Base-by-base conservation (phyloP, 2,797 vertebrate species). In the Acanthis flammea region DNA sequence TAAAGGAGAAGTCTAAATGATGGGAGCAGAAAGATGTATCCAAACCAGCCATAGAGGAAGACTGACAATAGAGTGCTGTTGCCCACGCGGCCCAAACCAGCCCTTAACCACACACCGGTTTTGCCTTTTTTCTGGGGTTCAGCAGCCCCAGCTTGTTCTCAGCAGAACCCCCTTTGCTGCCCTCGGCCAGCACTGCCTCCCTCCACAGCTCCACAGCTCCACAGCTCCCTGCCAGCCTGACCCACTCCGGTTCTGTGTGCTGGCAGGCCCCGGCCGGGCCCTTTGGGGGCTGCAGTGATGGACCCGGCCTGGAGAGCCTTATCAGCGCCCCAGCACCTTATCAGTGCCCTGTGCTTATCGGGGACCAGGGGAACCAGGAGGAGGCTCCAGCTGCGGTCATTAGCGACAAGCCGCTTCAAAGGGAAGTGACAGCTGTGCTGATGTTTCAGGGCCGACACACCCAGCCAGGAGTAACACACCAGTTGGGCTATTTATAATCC, bases 401-500 rank as follows among this genome's bases (percentile, higher is more conserved):
- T 35, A 65, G 88, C n/a, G 2, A 72, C 68, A 68, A 62, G 68
- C 81, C 42, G 68, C 79, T 92, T 93, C 87, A 90, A 72, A 92
- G 94, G 80, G 84, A 92, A 95, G 70, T 27, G 82, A 91, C 94
- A 86, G 79, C 78, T 44, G 85, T 19, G 77, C 85, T 21, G 42
- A 37, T 82, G 92, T 68, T 83, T 45, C 78, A 67, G 79, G 82
- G 71, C 35, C 0, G 50, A 88, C 94, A 94, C 87, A 90, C 84
- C 87, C 93, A 86, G 63, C 39, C 82, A 93, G 92, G 82, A 93
- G 93, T 51, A 95, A 94, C 75, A 55, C 92, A 91, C 75, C 75
- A 58, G 45, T 3, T 9, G 35, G 61, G 77, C 86, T 95, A 95
- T 95, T 96, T 96, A 94, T 95, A 97, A 83, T 51, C 78, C 39